A percentile compares a stretch with the other conserved stretches of the same genome.
These are phyloP conservation scores for Sepioteuthis lessoniana DNA, from an alignment of 2,888 invertebrate species.

Conservation along the genomic window DNA sequence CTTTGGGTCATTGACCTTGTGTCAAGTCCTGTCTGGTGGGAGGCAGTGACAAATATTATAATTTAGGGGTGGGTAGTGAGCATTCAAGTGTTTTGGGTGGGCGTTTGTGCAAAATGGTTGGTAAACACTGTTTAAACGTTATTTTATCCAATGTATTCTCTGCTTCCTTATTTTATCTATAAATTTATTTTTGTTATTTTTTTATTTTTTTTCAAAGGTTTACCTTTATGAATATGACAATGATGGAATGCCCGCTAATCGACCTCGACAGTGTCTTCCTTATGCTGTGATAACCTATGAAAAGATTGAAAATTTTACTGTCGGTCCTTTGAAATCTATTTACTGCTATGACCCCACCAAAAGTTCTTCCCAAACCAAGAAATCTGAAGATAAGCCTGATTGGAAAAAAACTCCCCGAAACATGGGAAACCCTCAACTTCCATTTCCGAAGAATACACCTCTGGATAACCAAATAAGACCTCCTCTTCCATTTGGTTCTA, in stretches of 20 bases:
- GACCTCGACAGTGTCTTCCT: slow-evolving; percentile 67
- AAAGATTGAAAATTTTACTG: neutral
- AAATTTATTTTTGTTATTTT: too few relatives aligned
- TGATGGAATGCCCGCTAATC: slow-evolving; percentile 62
- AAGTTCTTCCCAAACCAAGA: slow-evolving; percentile 14
- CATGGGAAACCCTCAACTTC: neutral
- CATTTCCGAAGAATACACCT: slow-evolving; percentile 4
- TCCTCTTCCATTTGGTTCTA: neutral
- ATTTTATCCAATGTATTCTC: neutral
- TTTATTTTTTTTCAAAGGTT: slow-evolving; percentile 58
- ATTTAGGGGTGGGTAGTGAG: too few relatives aligned
- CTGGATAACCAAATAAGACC: neutral
- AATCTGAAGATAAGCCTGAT: neutral
- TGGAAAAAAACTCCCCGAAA: slow-evolving; percentile 20
- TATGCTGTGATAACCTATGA: slow-evolving; percentile 60
- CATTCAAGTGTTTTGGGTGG: too few relatives aligned
- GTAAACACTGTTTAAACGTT: too few relatives aligned
- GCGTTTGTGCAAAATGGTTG: too few relatives aligned
- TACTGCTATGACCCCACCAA: neutral
- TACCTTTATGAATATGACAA: slow-evolving; percentile 69
- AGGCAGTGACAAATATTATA: too few relatives aligned
- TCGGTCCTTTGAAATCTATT: slow-evolving; percentile 2
- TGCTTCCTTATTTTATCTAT: neutral
- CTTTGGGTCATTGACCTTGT: too few relatives aligned
- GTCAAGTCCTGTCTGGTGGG: too few relatives aligned